Evolutionary conservation across 2,797 vertebrate species (phyloP).

Genomic region (Loriculus beryllinus): DNA sequence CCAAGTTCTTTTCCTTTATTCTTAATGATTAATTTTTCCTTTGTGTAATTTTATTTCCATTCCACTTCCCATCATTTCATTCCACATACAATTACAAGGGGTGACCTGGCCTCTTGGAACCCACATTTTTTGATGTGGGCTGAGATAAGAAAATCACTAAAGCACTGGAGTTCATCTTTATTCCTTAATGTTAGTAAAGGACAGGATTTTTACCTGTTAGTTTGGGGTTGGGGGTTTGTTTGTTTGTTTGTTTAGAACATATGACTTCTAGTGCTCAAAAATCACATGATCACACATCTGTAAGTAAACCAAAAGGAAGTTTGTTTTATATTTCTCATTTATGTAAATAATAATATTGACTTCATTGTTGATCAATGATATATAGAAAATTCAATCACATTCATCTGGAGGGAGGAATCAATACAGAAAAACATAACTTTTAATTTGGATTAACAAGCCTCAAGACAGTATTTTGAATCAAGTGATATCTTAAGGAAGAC

Average conservation of each 20-base stretch:
- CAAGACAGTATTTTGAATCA: neutral
- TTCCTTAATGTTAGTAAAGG: neutral
- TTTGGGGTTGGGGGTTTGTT: neutral
- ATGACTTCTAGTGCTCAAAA: neutral
- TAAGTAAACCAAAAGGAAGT: neutral
- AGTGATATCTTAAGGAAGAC: neutral
- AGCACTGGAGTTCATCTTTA: neutral
- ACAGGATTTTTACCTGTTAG: fast-evolving
- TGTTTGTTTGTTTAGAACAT: neutral
- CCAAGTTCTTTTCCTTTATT: neutral
- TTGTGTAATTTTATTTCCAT: neutral
- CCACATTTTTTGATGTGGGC: neutral
- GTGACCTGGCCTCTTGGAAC: neutral
- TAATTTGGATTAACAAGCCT: neutral
- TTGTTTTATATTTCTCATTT: neutral
- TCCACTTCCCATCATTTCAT: neutral
- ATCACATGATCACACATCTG: neutral
- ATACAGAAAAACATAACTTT: neutral
- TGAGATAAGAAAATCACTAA: neutral
- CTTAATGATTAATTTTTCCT: neutral
- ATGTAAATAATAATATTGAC: neutral
- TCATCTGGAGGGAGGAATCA: neutral
- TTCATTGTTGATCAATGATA: neutral
- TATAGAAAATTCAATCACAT: neutral
- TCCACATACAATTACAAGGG: fast-evolving